Evolutionary conservation across 23 tunicate species (phyloP).

Genomic region (Trididemnum miniatum): DNA sequence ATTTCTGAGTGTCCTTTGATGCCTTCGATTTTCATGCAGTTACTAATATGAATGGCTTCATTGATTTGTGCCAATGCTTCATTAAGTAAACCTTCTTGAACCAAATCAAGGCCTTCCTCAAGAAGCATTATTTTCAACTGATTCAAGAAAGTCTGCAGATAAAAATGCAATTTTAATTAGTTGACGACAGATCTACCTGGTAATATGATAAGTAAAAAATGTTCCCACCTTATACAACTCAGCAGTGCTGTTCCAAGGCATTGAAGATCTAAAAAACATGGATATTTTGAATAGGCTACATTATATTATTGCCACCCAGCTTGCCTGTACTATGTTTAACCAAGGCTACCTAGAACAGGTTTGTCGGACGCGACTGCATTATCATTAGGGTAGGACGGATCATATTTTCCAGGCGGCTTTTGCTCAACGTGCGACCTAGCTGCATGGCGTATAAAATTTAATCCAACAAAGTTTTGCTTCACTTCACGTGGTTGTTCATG

Average conservation of each 20-base stretch:
- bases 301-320: too few species aligned
- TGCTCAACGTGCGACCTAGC: too few species aligned
- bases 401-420: too few species aligned
- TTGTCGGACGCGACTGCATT: too few species aligned
- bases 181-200: neutral
- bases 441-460: too few species aligned
- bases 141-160: constrained; percentile 58
- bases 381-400: too few species aligned
- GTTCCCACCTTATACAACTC: constrained; percentile 64
- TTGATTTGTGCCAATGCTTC: constrained; percentile 63
- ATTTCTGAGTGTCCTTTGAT: constrained; percentile 55
- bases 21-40: constrained; percentile 71
- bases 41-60: constrained; percentile 79
- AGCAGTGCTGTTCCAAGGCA: constrained; percentile 77
- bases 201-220: neutral
- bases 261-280: constrained; percentile 68
- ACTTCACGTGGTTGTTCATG: too few species aligned
- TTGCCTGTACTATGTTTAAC: too few species aligned
- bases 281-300: too few species aligned
- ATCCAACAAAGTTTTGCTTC: too few species aligned
- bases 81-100: constrained; percentile 31
- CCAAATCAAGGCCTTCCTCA: constrained; percentile 61
- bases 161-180: neutral
- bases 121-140: constrained; percentile 79
- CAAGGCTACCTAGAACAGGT: too few species aligned